phyloP scores from a whole-genome alignment of 2,888 invertebrate species.

The Gnatocerus cornutus region DNA sequence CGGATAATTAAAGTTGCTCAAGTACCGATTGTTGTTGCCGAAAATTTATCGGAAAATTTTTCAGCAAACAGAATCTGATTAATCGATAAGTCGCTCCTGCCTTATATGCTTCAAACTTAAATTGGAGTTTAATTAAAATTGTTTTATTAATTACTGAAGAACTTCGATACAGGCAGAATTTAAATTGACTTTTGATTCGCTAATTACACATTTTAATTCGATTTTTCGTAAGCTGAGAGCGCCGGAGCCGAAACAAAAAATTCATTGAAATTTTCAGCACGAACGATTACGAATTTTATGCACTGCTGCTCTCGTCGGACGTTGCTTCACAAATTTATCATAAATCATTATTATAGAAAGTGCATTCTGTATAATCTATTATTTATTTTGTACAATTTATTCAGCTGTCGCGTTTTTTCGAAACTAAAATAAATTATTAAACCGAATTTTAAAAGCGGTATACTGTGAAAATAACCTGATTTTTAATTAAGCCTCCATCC shows the following conservation, averaged over 20 bases:
- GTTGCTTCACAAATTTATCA: conserved; percentile 16
- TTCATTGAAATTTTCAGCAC: conserved; percentile 28
- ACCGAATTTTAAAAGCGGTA: not conserved
- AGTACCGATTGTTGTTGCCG: conserved; percentile 2
- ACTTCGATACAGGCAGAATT: conserved; percentile 54
- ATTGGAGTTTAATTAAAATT: conserved; percentile 56
- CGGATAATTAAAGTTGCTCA: not conserved
- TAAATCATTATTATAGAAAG: conserved; percentile 20
- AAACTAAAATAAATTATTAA: not conserved
- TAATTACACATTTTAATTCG: conserved; percentile 51
- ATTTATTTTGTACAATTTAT: conserved; percentile 6
- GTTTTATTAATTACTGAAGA: conserved; percentile 55
- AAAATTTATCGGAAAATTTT: conserved; percentile 29
- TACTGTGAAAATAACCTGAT: not conserved
- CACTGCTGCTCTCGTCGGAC: conserved; percentile 17
- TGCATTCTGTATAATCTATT: conserved; percentile 13
- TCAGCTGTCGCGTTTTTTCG: conserved; percentile 6
- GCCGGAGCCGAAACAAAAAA: conserved; percentile 25
- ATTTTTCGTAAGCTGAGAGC: conserved; percentile 44
- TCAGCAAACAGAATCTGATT: conserved; percentile 31
- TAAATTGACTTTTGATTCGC: conserved; percentile 56
- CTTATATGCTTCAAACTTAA: conserved; percentile 44
- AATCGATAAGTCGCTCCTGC: conserved; percentile 39
- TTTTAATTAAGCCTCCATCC: not conserved
- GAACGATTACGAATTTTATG: conserved; percentile 15